Evolutionary conservation across 2,113 vertebrate genomes (phyloP).

Genomic region (Trogon melanurus): DNA sequence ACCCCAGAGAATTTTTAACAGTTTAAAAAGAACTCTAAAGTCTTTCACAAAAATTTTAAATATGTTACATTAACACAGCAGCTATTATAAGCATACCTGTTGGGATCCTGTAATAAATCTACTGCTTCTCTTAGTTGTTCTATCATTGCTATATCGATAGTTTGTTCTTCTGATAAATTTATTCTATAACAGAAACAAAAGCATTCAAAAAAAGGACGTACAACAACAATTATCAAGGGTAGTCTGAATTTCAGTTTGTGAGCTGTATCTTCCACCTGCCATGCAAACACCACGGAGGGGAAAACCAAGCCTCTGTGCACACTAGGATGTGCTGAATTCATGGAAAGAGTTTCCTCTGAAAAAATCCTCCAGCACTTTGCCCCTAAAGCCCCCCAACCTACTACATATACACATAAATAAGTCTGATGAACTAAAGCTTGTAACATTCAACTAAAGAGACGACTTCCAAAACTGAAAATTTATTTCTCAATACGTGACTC

Average conservation of each 20-base stretch:
- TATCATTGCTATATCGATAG: constrained; percentile 83
- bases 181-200: constrained; percentile 73
- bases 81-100: constrained; percentile 73
- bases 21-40: not conserved
- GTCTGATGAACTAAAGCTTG: not conserved
- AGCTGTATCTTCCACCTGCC: not conserved
- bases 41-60: not conserved
- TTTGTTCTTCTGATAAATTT: constrained; percentile 75
- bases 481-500: not conserved
- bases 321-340: not conserved
- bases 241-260: not conserved
- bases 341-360: not conserved
- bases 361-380: not conserved
- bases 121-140: constrained; percentile 89
- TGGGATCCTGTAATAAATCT: constrained; percentile 86
- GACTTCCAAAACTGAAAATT: not conserved
- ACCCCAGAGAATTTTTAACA: not conserved
- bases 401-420: not conserved
- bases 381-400: not conserved
- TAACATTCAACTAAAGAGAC: not conserved
- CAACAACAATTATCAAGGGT: not conserved
- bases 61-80: not conserved
- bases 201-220: not conserved
- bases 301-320: not conserved
- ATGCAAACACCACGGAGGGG: not conserved